Evolutionary conservation across 2,797 vertebrate species (phyloP).

Genomic region (Molossus molossus): DNA sequence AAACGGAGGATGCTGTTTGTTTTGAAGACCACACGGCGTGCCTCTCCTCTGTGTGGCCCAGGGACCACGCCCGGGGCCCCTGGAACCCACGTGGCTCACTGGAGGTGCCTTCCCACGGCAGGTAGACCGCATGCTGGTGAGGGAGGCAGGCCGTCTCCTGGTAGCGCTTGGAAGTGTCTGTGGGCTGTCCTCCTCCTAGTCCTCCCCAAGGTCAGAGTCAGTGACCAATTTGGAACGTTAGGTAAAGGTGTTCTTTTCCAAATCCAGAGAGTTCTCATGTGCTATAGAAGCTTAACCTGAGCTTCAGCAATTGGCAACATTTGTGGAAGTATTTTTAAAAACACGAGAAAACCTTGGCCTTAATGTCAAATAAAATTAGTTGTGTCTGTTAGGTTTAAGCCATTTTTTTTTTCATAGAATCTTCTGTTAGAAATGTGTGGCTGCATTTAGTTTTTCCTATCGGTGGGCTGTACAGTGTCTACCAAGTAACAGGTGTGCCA

Average conservation of each 20-base stretch:
- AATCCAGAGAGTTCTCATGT: constrained; percentile 50
- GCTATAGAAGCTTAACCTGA: constrained; percentile 33
- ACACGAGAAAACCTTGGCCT: constrained; percentile 69
- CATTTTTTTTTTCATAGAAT: constrained; percentile 41
- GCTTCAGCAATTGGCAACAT: constrained; percentile 61
- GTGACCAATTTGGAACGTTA: constrained; percentile 35
- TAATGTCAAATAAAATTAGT: constrained; percentile 69
- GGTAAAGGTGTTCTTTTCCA: constrained; percentile 72
- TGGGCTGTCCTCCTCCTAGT: constrained; percentile 67
- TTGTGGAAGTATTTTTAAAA: constrained; percentile 7
- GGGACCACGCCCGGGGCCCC: background rate
- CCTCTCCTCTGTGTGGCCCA: background rate
- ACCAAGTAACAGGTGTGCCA: constrained; percentile 6
- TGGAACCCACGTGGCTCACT: background rate
- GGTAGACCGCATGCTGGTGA: fast-evolving
- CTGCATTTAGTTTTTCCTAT: constrained; percentile 39
- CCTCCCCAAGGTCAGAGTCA: constrained; percentile 57
- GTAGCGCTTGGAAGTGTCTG: background rate
- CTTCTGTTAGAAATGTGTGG: constrained; percentile 60
- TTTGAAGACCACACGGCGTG: background rate
- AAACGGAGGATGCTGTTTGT: background rate
- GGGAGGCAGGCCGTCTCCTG: background rate
- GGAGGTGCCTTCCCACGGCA: background rate
- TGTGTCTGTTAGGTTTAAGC: constrained; percentile 52
- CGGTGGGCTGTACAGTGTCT: constrained; percentile 53